Conservation (phyloP, 2,797 vertebrate genomes). For the Acanthiza pusilla region DNA sequence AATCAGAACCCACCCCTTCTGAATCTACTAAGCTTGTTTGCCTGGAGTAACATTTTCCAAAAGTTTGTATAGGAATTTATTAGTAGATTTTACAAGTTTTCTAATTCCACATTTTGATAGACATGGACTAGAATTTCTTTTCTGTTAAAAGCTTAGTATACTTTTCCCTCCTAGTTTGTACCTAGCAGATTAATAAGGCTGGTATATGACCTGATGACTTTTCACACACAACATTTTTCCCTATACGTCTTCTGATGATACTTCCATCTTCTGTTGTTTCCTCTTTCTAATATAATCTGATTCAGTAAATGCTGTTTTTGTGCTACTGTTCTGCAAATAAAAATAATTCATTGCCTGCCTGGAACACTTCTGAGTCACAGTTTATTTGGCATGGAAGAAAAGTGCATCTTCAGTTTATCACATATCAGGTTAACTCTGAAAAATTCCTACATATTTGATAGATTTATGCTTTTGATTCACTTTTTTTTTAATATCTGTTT, state of each 20-base stretch:
- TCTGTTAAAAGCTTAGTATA: background rate
- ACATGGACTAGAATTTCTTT: background rate
- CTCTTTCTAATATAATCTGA: background rate
- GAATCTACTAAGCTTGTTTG: background rate
- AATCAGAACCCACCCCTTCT: background rate
- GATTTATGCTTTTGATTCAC: background rate
- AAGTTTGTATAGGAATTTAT: background rate
- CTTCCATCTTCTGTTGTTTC: background rate
- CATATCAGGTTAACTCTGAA: background rate
- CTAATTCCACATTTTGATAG: background rate
- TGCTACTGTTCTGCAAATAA: background rate
- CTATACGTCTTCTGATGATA: background rate
- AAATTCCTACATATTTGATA: background rate
- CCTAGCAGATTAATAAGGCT: background rate
- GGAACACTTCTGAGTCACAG: background rate
- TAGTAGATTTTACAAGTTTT: background rate
- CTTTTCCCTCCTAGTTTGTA: background rate
- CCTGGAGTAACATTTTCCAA: background rate
- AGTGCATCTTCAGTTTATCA: background rate
- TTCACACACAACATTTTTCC: accelerated
- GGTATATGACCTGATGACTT: background rate
- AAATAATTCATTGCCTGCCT: background rate
- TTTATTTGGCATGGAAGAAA: background rate
- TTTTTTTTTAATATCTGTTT: background rate
- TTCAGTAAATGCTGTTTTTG: background rate